Evolutionary conservation across 1,140 invertebrate species (phyloP), one percentile per base, ranked within the genome.

Genomic region (Dendrolimus kikuchii): DNA sequence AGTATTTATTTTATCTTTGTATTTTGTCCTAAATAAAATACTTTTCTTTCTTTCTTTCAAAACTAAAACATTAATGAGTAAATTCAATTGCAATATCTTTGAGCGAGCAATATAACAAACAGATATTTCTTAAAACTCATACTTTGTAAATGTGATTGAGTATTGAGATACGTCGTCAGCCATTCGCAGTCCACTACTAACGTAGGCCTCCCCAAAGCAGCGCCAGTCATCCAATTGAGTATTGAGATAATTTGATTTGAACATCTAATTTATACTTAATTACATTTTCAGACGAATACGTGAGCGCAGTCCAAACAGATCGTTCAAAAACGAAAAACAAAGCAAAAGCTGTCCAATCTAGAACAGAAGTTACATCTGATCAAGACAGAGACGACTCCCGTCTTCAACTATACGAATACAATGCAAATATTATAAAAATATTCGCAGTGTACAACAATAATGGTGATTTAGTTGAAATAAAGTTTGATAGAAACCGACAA

Each of bases 401-500:
- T 5, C 44, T 41, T 5, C 48, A 47, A 37, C 5, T 48, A 5
- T 38, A 6, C 38, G n/a, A 37, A 4, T 23, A 38, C 40, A 47
- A 47, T 9, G 55, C 54, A 5, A 6, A 42, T 7, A 36, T 46
- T 5, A 44, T 74, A 23, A 59, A 56, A 7, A 59, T 81, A 36
- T 44, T 45, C 46, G 57, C 74, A 6, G 23, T 69, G 5, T 74
- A 69, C 37, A 68, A 78, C 38, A 44, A 7, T 5, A 10, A 44
- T 1, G 59, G 67, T n/a, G 64, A 74, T 6, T 49, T 81, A 7
- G 55, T 72, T 0, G 64, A 77, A 43, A 45, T 82, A 2, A 63
- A 64, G 50, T 71, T 78, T 38, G 42, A 57, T 0, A 72, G 71
- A 8, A 80, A 78, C 46, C 51, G 7, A 7, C 6, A 45, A 1